Percentiles rank a stretch among this genome's conserved stretches.
Evolutionary conservation across 2,113 vertebrate species (phyloP).

Genomic region (Nannobrachium achirus): DNA sequence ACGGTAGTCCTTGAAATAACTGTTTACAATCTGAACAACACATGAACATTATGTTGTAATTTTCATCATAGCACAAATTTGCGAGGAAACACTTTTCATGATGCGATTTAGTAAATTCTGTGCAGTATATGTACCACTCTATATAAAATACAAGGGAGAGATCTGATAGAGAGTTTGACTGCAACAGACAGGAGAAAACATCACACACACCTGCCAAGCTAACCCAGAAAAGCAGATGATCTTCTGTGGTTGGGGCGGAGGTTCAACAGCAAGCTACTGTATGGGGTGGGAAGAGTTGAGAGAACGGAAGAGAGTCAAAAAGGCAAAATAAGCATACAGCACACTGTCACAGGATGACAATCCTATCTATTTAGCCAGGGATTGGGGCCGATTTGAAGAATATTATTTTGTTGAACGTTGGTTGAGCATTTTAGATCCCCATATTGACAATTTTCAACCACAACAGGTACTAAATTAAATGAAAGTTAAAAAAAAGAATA

Average conservation of each 20-base stretch:
- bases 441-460: background rate
- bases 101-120: background rate
- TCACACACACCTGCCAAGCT: constrained; percentile 50
- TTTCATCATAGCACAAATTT: no score
- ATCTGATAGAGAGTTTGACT: no score
- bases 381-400: no score
- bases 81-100: no score
- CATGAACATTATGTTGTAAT: no score
- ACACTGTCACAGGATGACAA: background rate
- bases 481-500: background rate
- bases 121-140: no score
- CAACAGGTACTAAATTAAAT: background rate
- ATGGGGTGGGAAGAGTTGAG: constrained; percentile 5
- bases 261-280: constrained; percentile 61
- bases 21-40: no score
- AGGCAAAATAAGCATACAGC: constrained; percentile 2
- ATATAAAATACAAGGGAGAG: background rate
- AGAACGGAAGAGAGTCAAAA: background rate
- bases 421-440: background rate
- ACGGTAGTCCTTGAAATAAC: no score
- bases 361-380: background rate
- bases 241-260: constrained; percentile 57
- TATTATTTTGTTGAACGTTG: background rate
- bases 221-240: constrained; percentile 67
- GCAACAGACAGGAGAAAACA: background rate